These are phyloP conservation scores for Serripes groenlandicus DNA, from an alignment of 2,888 invertebrate species.

Conservation along the genomic window DNA sequence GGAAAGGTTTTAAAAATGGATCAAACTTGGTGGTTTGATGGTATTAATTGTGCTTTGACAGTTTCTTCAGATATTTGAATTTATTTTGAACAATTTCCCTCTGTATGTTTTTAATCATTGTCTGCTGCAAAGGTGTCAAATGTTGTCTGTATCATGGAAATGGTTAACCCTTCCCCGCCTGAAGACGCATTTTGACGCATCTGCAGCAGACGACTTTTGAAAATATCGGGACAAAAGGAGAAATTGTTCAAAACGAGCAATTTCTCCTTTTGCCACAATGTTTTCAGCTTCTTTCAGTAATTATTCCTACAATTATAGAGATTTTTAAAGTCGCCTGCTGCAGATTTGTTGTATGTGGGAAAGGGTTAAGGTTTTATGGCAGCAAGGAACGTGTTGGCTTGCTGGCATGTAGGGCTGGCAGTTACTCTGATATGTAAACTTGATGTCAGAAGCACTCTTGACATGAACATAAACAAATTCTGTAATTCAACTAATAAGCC, in stretches of 20 bases:
- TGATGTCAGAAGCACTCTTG: slow-evolving; percentile 10
- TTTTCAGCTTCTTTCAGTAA: not conserved
- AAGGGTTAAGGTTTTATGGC: not conserved
- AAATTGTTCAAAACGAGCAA: not conserved
- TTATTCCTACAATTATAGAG: no score
- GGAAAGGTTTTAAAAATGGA: no score
- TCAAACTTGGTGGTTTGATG: no score
- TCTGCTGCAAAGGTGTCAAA: not conserved
- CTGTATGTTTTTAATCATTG: no score
- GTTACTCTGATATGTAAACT: not conserved
- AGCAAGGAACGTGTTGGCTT: not conserved
- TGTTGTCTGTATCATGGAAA: not conserved
- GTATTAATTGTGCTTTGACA: no score
- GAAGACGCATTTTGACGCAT: not conserved
- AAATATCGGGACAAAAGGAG: not conserved
- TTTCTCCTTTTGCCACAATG: not conserved
- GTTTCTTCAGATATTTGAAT: no score
- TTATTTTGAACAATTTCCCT: no score
- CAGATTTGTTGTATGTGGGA: no score
- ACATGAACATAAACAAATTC: slow-evolving; percentile 23
- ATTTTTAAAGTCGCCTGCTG: no score
- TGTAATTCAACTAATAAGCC: slow-evolving; percentile 23
- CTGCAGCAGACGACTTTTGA: not conserved
- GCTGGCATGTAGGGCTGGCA: slow-evolving; percentile 5
- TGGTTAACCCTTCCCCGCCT: not conserved